A percentile compares a stretch with the other conserved stretches of the same genome.
Conservation (phyloP, 2,888 invertebrate genomes). For the Colletes collaris region DNA sequence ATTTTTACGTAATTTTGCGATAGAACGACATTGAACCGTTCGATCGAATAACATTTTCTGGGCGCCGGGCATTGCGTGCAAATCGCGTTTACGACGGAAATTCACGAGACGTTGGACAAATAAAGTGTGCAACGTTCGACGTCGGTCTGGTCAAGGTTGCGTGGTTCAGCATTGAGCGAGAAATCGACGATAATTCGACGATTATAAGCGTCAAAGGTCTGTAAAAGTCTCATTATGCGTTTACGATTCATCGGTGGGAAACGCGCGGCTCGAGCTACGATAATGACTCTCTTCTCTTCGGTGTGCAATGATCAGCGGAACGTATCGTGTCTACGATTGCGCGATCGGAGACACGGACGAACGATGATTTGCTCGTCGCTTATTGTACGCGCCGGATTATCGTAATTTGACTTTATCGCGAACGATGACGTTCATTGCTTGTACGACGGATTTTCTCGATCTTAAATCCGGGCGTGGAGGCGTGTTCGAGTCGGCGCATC, state of each 20-base stretch:
- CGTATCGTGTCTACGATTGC: constrained; percentile 51
- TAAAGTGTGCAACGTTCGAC: constrained; percentile 7
- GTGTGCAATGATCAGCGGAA: constrained; percentile 31
- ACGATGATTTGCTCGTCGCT: constrained; percentile 37
- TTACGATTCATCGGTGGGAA: constrained; percentile 37
- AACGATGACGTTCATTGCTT: constrained; percentile 21
- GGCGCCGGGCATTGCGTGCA: too few species aligned
- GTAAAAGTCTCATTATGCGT: constrained; percentile 26
- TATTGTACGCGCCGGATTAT: constrained; percentile 41
- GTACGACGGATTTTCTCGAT: constrained; percentile 23
- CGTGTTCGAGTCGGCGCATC: background rate
- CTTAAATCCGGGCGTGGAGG: constrained; percentile 20
- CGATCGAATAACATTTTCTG: too few species aligned
- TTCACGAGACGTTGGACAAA: background rate
- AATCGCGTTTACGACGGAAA: constrained; percentile 30
- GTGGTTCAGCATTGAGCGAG: background rate
- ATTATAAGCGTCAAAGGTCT: constrained; percentile 26
- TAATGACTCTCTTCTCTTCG: constrained; percentile 16
- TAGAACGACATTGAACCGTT: too few species aligned
- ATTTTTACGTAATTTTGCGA: too few species aligned
- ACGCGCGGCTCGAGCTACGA: constrained; percentile 18
- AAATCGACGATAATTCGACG: constrained; percentile 43
- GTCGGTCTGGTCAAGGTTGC: background rate
- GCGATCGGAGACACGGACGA: constrained; percentile 52
- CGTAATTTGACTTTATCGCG: constrained; percentile 35